Base-by-base conservation (phyloP, 2,113 vertebrate genomes). In the Saguinus midas region DNA sequence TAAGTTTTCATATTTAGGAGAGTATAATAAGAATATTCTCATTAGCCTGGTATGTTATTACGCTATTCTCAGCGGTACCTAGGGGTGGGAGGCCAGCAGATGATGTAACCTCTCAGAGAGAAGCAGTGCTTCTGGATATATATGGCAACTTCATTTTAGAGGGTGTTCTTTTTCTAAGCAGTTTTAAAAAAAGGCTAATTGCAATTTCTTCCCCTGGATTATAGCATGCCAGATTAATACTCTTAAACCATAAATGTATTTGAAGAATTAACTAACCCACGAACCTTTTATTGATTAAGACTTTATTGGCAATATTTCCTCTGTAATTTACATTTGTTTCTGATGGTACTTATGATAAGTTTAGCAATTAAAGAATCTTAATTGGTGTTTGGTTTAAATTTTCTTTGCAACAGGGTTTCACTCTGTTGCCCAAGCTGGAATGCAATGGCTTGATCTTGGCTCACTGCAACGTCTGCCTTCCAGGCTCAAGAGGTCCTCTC, bases 31-130 rank as follows among this genome's bases (percentile, higher is more conserved):
- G 94, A 95, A 43, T 87, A 84, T 91, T 89, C 94, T 98, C 96
- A 97, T 95, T 97, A 97, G 88, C 57, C n/a, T 95, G 91, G 97
- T 96, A 97, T 92, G 96, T 29, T 90, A 94, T 96, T 94, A 96
- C 35, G 1, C 3, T 66, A 70, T 81, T 64, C 80, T 95, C 80
- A 64, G 76, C 85, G 73, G 87, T 86, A 89, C 91, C 50, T 52
- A 1, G 14, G 21, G 66, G 87, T 96, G 87, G 90, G 81, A 1
- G 5, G 70, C 84, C 48, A 96, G 75, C 52, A 84, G 50, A 90
- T 94, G 94, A 95, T 57, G 70, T 90, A 95, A 96, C 75, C 83
- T 68, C 45, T 75, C 73, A n/a, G 70, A 21, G 66, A 90, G 95
- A 55, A 23, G 6, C 66, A 8, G 6, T 75, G 48, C 43, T 95